Conservation (phyloP, 35 echinoderm and acorn worm species). For the Heliocidaris tuberculata region DNA sequence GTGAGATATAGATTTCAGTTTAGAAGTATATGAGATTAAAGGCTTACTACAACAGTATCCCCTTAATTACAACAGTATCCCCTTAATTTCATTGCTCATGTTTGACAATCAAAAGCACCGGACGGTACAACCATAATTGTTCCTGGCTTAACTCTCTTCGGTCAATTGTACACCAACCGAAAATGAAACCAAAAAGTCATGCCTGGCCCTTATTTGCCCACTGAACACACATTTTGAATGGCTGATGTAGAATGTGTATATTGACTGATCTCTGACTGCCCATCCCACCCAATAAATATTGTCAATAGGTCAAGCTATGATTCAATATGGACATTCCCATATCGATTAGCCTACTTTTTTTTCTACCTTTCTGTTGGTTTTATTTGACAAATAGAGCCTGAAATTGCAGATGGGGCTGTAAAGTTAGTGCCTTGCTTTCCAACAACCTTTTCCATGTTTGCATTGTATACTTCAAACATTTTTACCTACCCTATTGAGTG, state of each 20-base stretch:
- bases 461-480: no score
- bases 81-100: no score
- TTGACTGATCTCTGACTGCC: neutral
- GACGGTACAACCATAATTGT: no score
- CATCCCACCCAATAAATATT: slow-evolving; percentile 1
- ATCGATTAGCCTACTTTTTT: neutral
- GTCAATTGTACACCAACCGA: no score
- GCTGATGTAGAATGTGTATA: neutral
- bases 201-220: neutral
- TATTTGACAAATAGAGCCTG: neutral
- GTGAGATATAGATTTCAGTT: no score
- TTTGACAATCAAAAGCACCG: no score
- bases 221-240: neutral
- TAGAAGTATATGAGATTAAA: no score
- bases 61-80: no score
- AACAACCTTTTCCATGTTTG: no score
- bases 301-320: neutral
- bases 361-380: neutral
- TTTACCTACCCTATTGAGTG: no score
- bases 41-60: no score
- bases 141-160: no score
- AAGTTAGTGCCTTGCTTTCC: neutral
- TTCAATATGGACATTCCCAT: neutral
- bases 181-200: neutral
- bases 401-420: neutral